Evolutionary conservation across 2,797 vertebrate genomes (phyloP).

Genomic region (Malurus leucopterus): DNA sequence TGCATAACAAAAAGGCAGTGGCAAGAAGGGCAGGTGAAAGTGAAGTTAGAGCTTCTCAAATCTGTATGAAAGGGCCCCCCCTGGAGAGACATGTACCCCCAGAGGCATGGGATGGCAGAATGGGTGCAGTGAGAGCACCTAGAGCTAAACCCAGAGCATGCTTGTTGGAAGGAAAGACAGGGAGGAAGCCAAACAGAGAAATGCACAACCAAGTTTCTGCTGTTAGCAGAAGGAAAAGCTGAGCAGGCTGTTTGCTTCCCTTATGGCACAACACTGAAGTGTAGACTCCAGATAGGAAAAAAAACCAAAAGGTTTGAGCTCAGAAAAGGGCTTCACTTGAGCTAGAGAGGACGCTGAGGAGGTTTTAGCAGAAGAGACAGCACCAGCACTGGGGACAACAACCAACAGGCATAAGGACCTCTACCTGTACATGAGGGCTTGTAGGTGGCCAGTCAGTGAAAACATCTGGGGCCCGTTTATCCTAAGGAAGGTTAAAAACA

Average conservation of each 20-base stretch:
- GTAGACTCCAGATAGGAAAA: background rate
- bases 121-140: background rate
- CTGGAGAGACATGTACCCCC: rapidly evolving
- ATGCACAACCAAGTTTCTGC: rapidly evolving
- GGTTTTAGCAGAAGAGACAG: background rate
- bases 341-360: background rate
- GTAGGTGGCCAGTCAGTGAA: background rate
- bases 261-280: background rate
- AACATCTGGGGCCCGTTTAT: background rate
- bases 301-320: background rate
- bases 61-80: background rate
- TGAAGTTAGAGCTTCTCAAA: background rate
- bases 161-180: background rate
- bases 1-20: background rate
- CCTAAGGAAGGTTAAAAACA: background rate
- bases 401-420: rapidly evolving
- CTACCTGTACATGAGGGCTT: background rate
- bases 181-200: background rate
- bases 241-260: background rate
- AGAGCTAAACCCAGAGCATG: background rate
- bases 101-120: background rate
- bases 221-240: background rate
- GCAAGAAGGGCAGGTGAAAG: background rate
- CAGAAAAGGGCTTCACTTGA: background rate
- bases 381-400: background rate